Evolutionary conservation across 2,888 invertebrate species (phyloP).

Genomic region (Mythimna albipuncta): DNA sequence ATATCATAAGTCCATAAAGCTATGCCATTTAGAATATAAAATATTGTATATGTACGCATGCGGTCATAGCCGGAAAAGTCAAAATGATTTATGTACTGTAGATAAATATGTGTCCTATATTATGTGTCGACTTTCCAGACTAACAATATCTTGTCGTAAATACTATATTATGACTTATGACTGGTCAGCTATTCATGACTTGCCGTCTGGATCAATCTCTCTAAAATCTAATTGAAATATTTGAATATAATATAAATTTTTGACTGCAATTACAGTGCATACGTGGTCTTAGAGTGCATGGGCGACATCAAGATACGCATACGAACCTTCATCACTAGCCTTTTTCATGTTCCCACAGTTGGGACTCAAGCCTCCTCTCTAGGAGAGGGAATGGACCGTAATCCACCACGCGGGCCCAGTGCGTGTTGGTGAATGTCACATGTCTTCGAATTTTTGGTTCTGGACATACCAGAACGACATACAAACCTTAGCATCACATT

Average conservation of each 20-base stretch:
- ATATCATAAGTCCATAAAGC: slow-evolving; percentile 65
- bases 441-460: no score
- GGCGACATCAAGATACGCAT: no score
- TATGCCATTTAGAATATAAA: slow-evolving; percentile 67
- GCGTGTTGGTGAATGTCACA: no score
- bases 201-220: not conserved
- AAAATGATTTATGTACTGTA: slow-evolving; percentile 26
- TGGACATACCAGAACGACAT: no score
- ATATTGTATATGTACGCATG: slow-evolving; percentile 37
- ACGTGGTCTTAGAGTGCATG: no score
- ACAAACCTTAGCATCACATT: no score
- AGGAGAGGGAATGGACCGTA: no score
- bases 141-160: not conserved
- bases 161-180: no score
- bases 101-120: slow-evolving; percentile 8
- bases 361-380: no score
- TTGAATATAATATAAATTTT: not conserved
- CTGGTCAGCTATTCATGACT: not conserved
- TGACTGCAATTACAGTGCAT: not conserved
- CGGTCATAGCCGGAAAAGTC: slow-evolving; percentile 56
- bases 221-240: not conserved
- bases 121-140: slow-evolving; percentile 1
- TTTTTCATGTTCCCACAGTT: no score
- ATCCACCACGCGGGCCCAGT: no score
- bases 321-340: no score